phyloP scores from a whole-genome alignment of 2,888 invertebrate genomes.

The Acrobasis repandana region DNA sequence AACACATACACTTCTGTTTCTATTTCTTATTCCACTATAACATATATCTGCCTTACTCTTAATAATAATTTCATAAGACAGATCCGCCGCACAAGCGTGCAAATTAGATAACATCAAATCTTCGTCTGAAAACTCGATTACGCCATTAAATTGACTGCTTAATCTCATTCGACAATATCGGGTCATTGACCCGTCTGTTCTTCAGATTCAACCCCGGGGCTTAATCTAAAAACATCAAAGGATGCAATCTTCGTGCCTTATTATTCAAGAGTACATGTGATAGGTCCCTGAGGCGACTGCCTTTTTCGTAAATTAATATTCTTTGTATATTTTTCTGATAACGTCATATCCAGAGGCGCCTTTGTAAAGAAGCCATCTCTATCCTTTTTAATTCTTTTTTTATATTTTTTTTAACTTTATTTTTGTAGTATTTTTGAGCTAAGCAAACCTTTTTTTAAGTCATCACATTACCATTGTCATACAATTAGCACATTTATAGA shows the following conservation, averaged over 20 bases:
- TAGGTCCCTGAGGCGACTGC: slow-evolving; percentile 7
- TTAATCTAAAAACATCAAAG: slow-evolving; percentile 16
- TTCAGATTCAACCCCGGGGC: slow-evolving; percentile 6
- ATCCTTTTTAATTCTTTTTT: too few species aligned
- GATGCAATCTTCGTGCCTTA: slow-evolving; percentile 6
- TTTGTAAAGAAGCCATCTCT: not conserved
- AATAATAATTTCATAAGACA: too few species aligned
- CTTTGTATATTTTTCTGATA: slow-evolving; percentile 19
- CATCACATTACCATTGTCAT: too few species aligned
- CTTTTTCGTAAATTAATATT: slow-evolving; percentile 17
- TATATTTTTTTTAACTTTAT: too few species aligned
- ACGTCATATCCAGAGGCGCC: not conserved
- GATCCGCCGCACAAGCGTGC: not conserved
- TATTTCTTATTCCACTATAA: too few species aligned
- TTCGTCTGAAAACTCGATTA: not conserved
- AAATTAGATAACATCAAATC: not conserved
- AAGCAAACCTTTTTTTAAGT: too few species aligned
- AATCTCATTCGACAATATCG: not conserved
- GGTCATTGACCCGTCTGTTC: not conserved
- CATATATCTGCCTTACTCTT: too few species aligned
- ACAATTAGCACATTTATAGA: too few species aligned
- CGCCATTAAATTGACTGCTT: not conserved
- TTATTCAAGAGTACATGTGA: not conserved
- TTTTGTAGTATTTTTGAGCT: too few species aligned
- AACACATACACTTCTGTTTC: too few species aligned